These are phyloP conservation scores for Hipparchia sbordonii DNA, from an alignment of 2,888 invertebrate species.

Conservation along the genomic window DNA sequence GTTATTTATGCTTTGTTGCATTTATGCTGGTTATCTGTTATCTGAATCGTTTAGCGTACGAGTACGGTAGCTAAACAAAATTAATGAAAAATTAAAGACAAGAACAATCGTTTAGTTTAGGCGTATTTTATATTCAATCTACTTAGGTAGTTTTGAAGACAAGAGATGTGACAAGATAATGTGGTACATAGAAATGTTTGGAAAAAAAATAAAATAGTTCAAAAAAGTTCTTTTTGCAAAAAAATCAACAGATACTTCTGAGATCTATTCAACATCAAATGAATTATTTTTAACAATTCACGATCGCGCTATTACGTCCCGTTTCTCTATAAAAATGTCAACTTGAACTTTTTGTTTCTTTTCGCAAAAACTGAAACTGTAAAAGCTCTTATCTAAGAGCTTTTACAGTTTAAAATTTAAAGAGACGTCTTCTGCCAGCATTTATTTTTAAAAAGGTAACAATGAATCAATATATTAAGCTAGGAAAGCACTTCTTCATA, in stretches of 20 bases:
- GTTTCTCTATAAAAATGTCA: background rate
- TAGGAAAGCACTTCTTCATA: no score
- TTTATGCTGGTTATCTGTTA: background rate
- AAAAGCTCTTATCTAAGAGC: background rate
- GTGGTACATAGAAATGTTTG: background rate
- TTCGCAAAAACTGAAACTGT: no score
- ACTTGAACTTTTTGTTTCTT: background rate
- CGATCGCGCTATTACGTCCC: background rate
- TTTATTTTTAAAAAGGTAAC: no score
- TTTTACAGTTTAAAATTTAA: background rate
- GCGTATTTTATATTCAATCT: no score
- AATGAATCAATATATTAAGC: no score
- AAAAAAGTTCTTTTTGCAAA: background rate
- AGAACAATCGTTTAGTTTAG: no score
- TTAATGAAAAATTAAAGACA: background rate
- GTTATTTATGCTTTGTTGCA: conserved; percentile 3
- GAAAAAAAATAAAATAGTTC: background rate
- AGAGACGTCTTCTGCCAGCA: no score
- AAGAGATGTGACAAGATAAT: no score
- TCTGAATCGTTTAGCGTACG: background rate
- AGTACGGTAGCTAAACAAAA: background rate
- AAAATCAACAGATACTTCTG: background rate
- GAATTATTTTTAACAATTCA: background rate
- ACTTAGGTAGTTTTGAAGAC: no score
- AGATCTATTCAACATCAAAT: background rate